These are phyloP conservation scores for Drosophila gunungcola DNA, from an alignment of 1,140 invertebrate genomes.

Conservation along the genomic window DNA sequence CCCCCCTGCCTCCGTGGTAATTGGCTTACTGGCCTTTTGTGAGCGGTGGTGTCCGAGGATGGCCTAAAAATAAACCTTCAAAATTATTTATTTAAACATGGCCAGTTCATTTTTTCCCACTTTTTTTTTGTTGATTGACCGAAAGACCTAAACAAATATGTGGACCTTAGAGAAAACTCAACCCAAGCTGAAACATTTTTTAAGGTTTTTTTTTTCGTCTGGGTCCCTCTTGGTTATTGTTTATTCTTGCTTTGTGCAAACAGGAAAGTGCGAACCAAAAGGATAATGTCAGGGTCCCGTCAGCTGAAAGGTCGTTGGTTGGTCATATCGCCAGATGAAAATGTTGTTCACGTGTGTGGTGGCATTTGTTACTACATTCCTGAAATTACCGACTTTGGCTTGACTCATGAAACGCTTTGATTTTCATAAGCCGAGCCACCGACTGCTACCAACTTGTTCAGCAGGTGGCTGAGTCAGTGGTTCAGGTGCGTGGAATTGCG, in stretches of 20 bases:
- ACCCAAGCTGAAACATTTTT: slow-evolving; percentile 25
- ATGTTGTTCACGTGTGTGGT: slow-evolving; percentile 1
- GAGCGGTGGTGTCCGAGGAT: slow-evolving; percentile 4
- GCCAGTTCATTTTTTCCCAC: slow-evolving; percentile 28
- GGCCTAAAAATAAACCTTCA: slow-evolving; percentile 21
- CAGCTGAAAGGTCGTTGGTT: slow-evolving; percentile 52
- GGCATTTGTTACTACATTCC: slow-evolving; percentile 4
- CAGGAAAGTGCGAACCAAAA: slow-evolving; percentile 51
- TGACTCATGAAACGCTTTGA: slow-evolving; percentile 51
- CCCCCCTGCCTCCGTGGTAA: slow-evolving; percentile 5
- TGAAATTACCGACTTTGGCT: slow-evolving; percentile 21
- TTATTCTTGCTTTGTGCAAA: slow-evolving; percentile 34
- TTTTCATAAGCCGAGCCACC: slow-evolving; percentile 34
- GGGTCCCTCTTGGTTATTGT: slow-evolving; percentile 19
- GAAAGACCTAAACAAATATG: slow-evolving; percentile 59
- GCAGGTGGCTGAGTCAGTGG: slow-evolving; percentile 63
- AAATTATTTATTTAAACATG: slow-evolving; percentile 52
- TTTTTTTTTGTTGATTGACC: slow-evolving; percentile 15
- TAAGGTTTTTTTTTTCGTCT: slow-evolving; percentile 7
- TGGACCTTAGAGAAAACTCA: not conserved
- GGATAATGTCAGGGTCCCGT: slow-evolving; percentile 60
- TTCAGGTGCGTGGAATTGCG: slow-evolving; percentile 22
- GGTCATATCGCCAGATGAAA: slow-evolving; percentile 8
- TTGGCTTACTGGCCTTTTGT: slow-evolving; percentile 36
- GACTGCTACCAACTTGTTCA: slow-evolving; percentile 56